Conservation (phyloP, 2,888 invertebrate species). For the Argyra leucocephala region DNA sequence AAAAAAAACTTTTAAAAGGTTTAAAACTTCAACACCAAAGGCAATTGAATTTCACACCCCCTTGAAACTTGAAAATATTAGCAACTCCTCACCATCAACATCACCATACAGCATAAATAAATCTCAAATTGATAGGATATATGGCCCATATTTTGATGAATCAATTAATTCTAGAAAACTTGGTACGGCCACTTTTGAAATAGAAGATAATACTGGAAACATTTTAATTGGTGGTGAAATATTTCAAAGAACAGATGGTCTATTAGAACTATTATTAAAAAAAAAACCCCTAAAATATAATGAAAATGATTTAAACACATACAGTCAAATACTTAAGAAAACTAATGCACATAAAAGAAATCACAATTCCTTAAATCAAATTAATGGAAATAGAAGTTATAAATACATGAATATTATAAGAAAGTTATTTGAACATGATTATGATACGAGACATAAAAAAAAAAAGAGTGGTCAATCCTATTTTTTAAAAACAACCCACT, state of each 20-base stretch:
- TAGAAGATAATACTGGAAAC: neutral
- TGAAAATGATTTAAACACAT: neutral
- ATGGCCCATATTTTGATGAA: neutral
- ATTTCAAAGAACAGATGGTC: neutral
- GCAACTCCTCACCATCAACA: neutral
- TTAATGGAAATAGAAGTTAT: neutral
- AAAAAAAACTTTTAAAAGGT: neutral
- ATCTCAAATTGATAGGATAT: neutral
- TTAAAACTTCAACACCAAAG: no score
- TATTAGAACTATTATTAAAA: neutral
- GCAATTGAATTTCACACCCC: no score
- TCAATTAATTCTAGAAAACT: neutral
- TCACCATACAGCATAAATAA: neutral
- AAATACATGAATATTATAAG: neutral
- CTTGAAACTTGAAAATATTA: neutral
- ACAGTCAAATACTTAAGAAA: neutral
- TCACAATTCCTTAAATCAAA: neutral
- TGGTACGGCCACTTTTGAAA: neutral
- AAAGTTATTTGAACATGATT: no score
- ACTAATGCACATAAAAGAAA: constrained; percentile 2
- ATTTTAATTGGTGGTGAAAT: neutral
- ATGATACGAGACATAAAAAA: neutral
- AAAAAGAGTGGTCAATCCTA: no score
- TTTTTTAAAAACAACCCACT: no score
- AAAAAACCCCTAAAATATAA: neutral